Evolutionary conservation across 2,113 vertebrate genomes (phyloP).

Genomic region (Ceuthmochares aereus): DNA sequence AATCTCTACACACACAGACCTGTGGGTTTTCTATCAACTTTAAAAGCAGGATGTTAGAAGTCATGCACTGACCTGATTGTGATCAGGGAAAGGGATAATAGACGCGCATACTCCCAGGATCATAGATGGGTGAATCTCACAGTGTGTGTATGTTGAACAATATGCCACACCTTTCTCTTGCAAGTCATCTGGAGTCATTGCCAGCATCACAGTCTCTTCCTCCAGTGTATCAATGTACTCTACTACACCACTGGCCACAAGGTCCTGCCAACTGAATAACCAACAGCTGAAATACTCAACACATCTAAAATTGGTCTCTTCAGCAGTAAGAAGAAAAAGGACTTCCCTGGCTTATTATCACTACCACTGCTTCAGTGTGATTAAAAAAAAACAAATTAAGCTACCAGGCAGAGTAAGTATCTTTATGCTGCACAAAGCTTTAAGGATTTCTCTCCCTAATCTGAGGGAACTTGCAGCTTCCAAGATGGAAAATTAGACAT

Average conservation of each 20-base stretch:
- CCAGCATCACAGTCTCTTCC: constrained; percentile 98
- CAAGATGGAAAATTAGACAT: neutral
- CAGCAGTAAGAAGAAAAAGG: neutral
- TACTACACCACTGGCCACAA: constrained; percentile 96
- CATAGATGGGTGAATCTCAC: constrained; percentile 98
- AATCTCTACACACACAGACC: neutral
- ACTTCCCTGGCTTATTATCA: neutral
- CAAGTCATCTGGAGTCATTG: constrained; percentile 98
- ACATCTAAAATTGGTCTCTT: neutral
- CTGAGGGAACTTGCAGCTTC: neutral
- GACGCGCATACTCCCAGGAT: constrained; percentile 98
- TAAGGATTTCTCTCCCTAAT: neutral
- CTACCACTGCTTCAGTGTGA: neutral
- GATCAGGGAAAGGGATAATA: constrained; percentile 98
- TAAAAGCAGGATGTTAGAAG: neutral
- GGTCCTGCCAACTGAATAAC: constrained; percentile 92
- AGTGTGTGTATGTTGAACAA: constrained; percentile 97
- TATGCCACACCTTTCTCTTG: constrained; percentile 98
- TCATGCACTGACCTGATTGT: constrained; percentile 90
- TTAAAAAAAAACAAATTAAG: neutral
- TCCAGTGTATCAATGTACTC: constrained; percentile 98
- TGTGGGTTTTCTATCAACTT: neutral
- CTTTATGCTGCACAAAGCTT: neutral
- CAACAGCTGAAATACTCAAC: neutral
- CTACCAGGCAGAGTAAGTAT: neutral